phyloP scores from a whole-genome alignment of 1,140 invertebrate genomes.

The Magallana ariakensis region DNA sequence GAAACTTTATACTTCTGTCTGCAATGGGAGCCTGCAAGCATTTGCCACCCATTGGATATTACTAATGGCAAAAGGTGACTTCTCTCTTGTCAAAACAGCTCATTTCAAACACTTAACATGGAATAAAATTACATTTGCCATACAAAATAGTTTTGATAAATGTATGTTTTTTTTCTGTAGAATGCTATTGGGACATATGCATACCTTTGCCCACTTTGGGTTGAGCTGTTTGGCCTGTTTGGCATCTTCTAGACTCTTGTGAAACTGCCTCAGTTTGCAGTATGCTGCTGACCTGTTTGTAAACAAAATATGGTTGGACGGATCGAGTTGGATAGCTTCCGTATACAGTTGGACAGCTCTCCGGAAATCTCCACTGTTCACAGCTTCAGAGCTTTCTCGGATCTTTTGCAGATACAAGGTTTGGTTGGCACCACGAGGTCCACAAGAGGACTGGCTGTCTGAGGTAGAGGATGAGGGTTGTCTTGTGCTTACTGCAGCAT shows the following conservation, averaged over 20 bases:
- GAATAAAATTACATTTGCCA: slow-evolving; percentile 4
- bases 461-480: slow-evolving; percentile 4
- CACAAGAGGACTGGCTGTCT: neutral
- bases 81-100: slow-evolving; percentile 9
- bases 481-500: neutral
- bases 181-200: slow-evolving; percentile 42
- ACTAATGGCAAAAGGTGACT: slow-evolving; percentile 8
- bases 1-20: slow-evolving; percentile 1
- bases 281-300: slow-evolving; percentile 94
- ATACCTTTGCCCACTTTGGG: slow-evolving; percentile 91
- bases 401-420: slow-evolving; percentile 69
- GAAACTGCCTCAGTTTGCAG: slow-evolving; percentile 88
- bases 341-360: slow-evolving; percentile 90
- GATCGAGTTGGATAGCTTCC: slow-evolving; percentile 89
- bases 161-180: neutral
- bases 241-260: slow-evolving; percentile 89
- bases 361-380: slow-evolving; percentile 87
- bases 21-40: neutral
- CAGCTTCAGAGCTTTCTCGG: slow-evolving; percentile 89
- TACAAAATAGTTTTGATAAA: neutral
- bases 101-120: slow-evolving; percentile 3
- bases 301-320: slow-evolving; percentile 91
- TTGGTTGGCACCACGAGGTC: slow-evolving; percentile 53
- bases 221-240: slow-evolving; percentile 89
- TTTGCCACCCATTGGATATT: neutral